Evolutionary conservation across 2,113 vertebrate genomes (phyloP), one percentile per base, ranked within the genome.

Genomic region (Guaruba guarouba): DNA sequence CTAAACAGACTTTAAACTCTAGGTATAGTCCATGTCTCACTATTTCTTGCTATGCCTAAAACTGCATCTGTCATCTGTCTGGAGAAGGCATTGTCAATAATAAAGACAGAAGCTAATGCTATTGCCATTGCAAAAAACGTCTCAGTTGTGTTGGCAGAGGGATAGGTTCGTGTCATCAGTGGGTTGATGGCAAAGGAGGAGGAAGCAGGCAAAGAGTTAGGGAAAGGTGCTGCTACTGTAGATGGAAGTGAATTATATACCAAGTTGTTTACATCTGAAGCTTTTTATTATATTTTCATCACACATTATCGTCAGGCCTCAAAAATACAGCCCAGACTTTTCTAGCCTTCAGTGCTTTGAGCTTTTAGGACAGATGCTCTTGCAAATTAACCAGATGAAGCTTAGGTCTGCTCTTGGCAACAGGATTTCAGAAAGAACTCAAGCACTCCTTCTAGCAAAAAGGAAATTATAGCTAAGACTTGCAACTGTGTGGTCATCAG

Each of bases 321-420:
- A 79, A 62, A 83, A 86, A 84, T 84, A 67, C 17, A 46, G 71
- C 33, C 41, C 68, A 88, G 54, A 74, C 37, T 35, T 75, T 73
- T 92, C 51, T 75, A 63, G 46, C 55, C 83, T 75, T 51, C 37
- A 81, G 11, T 69, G 71, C 63, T 88, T 92, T 67, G 25, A 83
- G 57, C 49, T 77, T 66, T 74, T 27, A 75, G 80, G 85, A 57
- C 51, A 75, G 61, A 79, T 44, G 35, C 61, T 92, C 51, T 75
- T 81, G 55, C 33, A 90, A 93, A 91, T 86, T 92, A 68, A 75
- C 48, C 77, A 71, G 51, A 49, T 79, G 66, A 91, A 67, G 27
- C 69, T 95, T 91, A 74, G 51, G 57, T 76, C 74, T 95, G 84
- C 88, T 95, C 52, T 92, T 92, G 91, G 86, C 84, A 89, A 82